Evolutionary conservation across 1,140 invertebrate species (phyloP).

Genomic region (Lerema accius): DNA sequence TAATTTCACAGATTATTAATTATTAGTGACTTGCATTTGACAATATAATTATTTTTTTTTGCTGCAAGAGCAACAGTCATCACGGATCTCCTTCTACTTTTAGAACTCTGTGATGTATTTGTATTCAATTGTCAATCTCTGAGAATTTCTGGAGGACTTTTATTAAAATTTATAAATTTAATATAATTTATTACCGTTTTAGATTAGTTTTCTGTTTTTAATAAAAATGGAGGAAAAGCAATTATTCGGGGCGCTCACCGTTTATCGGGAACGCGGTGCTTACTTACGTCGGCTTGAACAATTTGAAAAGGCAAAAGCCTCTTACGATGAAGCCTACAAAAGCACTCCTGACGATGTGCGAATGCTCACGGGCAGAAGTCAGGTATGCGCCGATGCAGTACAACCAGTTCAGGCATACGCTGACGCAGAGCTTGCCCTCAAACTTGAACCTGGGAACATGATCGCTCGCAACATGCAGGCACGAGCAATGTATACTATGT

Average conservation of each 20-base stretch:
- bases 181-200: conserved; percentile 16
- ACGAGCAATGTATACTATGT: conserved; percentile 82
- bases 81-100: too few relatives aligned
- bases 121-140: not conserved
- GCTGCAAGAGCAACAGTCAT: too few relatives aligned
- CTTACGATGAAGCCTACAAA: conserved; percentile 78
- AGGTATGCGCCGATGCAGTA: conserved; percentile 77
- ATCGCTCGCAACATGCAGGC: conserved; percentile 79
- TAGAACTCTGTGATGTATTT: not conserved
- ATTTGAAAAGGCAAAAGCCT: conserved; percentile 76
- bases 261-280: conserved; percentile 80
- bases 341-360: conserved; percentile 78
- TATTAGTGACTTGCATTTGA: too few relatives aligned
- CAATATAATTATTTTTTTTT: too few relatives aligned
- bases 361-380: conserved; percentile 75
- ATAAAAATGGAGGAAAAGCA: conserved; percentile 73
- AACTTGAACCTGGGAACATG: conserved; percentile 75
- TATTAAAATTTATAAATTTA: conserved; percentile 24
- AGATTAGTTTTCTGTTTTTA: not conserved
- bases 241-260: conserved; percentile 78
- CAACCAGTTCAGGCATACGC: conserved; percentile 78
- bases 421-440: conserved; percentile 80
- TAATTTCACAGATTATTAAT: too few relatives aligned
- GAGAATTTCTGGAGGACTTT: conserved; percentile 4
- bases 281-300: conserved; percentile 78